phyloP scores from a whole-genome alignment of 2,888 invertebrate genomes.

The Crocallis elinguaria region DNA sequence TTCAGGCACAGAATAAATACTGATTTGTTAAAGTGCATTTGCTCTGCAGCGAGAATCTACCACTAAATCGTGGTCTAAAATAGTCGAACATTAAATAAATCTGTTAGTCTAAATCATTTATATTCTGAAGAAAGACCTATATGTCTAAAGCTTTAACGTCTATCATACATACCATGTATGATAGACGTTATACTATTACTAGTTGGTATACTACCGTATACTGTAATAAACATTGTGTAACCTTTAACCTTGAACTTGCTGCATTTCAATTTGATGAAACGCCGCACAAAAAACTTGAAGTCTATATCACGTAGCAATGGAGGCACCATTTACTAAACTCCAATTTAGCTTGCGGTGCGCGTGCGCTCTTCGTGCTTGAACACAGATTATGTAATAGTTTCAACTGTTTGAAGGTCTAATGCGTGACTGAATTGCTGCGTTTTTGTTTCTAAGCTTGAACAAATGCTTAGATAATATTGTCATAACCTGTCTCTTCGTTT shows the following conservation, averaged over 20 bases:
- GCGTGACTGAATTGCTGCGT: conserved; percentile 58
- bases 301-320: conserved; percentile 60
- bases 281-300: conserved; percentile 18
- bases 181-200: too few relatives aligned
- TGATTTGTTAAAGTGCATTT: too few relatives aligned
- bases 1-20: too few relatives aligned
- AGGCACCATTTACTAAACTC: conserved; percentile 61
- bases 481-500: too few relatives aligned
- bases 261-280: conserved; percentile 14
- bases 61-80: too few relatives aligned
- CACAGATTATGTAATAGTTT: conserved; percentile 9
- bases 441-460: conserved; percentile 15
- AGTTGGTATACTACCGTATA: too few relatives aligned
- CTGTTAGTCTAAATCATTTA: too few relatives aligned
- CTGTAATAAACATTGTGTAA: background rate
- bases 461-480: background rate
- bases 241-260: conserved; percentile 10
- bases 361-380: conserved; percentile 67
- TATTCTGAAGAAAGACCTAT: too few relatives aligned
- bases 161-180: too few relatives aligned
- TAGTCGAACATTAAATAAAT: too few relatives aligned
- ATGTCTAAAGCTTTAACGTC: too few relatives aligned
- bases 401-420: conserved; percentile 34
- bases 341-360: conserved; percentile 72
- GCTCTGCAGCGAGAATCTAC: too few relatives aligned